Evolutionary conservation across 2,888 invertebrate species (phyloP).

Genomic region (Scaeva pyrastri): DNA sequence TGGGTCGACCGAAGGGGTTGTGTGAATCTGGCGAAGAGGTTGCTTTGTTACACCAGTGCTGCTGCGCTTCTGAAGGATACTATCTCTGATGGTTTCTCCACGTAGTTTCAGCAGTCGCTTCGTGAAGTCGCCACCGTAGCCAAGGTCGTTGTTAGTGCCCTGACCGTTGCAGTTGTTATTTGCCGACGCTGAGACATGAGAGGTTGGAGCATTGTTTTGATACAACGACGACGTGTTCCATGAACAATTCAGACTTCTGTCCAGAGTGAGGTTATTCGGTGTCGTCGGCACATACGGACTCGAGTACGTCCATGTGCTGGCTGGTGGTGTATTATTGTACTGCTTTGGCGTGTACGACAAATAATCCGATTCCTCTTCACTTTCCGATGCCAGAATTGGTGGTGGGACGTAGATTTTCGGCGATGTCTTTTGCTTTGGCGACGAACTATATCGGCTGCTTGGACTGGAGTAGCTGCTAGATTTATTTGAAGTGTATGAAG

Average conservation of each 20-base stretch:
- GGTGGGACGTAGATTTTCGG: conserved; percentile 81
- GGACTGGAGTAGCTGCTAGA: conserved; percentile 37
- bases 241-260: conserved; percentile 59
- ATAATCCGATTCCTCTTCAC: conserved; percentile 78
- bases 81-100: conserved; percentile 77
- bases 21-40: conserved; percentile 68
- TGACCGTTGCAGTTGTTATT: conserved; percentile 81
- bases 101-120: conserved; percentile 83
- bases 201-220: conserved; percentile 50
- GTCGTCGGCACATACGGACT: conserved; percentile 56
- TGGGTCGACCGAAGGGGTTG: conserved; percentile 60
- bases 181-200: conserved; percentile 77
- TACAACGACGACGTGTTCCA: conserved; percentile 56
- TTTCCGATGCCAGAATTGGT: conserved; percentile 79
- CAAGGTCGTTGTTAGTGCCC: conserved; percentile 85
- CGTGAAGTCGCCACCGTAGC: conserved; percentile 89
- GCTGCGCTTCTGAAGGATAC: conserved; percentile 64
- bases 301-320: conserved; percentile 56
- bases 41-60: conserved; percentile 48
- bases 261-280: conserved; percentile 63
- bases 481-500: conserved; percentile 46
- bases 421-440: conserved; percentile 72
- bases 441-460: conserved; percentile 19
- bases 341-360: conserved; percentile 74
- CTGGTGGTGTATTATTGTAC: conserved; percentile 58